phyloP scores from a whole-genome alignment of 2,888 invertebrate genomes.

The Microctonus brassicae region DNA sequence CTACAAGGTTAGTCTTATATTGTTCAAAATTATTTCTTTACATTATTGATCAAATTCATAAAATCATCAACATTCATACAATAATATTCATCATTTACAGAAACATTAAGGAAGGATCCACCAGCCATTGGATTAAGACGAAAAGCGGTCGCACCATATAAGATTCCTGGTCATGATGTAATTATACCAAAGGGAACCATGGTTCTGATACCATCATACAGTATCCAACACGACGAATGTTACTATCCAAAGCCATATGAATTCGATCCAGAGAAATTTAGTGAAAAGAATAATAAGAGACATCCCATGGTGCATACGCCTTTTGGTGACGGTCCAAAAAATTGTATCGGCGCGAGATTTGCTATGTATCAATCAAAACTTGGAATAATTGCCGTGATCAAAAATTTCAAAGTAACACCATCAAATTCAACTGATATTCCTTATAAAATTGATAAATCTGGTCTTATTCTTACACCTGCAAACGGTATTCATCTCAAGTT shows the following conservation, averaged over 20 bases:
- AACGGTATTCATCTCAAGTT: conserved; percentile 59
- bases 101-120: conserved; percentile 69
- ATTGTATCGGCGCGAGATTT: conserved; percentile 61
- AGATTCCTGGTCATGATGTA: conserved; percentile 36
- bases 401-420: conserved; percentile 60
- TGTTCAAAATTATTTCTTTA: neutral
- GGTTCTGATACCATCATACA: conserved; percentile 34
- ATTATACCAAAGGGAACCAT: conserved; percentile 32
- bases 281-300: conserved; percentile 44
- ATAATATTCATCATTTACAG: conserved; percentile 49
- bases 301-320: conserved; percentile 54
- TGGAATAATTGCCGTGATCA: conserved; percentile 61
- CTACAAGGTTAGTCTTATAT: conserved; percentile 49
- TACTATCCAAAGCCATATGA: conserved; percentile 51
- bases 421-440: conserved; percentile 58
- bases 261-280: conserved; percentile 58
- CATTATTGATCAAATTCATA: neutral
- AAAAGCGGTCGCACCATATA: conserved; percentile 50
- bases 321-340: conserved; percentile 62
- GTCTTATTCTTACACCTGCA: conserved; percentile 52
- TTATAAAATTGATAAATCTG: conserved; percentile 47
- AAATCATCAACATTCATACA: too few relatives aligned
- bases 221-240: conserved; percentile 38
- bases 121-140: conserved; percentile 60
- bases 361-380: conserved; percentile 65